A percentile compares a stretch with the other conserved stretches of the same genome.
These are phyloP conservation scores for Squalus acanthias DNA, from an alignment of 2,797 vertebrate genomes.

Conservation along the genomic window DNA sequence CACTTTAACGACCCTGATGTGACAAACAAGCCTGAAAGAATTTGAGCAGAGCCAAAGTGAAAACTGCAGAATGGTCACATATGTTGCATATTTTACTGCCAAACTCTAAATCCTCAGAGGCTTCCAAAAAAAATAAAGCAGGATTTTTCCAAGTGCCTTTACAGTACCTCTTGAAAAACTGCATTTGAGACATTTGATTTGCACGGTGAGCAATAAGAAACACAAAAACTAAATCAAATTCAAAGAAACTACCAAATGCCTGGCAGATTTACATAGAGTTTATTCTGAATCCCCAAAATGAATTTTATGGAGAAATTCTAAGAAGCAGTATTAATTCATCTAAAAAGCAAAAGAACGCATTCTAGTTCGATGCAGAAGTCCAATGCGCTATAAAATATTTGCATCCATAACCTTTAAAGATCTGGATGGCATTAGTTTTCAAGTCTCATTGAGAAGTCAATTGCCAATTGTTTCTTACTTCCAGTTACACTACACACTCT, in stretches of 20 bases:
- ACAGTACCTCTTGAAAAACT: not conserved
- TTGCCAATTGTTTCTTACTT: not conserved
- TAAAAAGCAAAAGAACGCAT: not conserved
- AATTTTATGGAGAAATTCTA: not conserved
- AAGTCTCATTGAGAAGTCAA: not conserved
- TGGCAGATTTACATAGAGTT: not conserved
- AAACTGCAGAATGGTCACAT: constrained; percentile 16
- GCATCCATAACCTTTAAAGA: not conserved
- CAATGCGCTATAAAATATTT: not conserved
- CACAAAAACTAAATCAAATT: not conserved
- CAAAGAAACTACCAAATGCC: not conserved
- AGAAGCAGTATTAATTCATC: not conserved
- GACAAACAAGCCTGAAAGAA: constrained; percentile 35
- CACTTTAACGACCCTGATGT: not conserved
- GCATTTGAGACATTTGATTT: not conserved
- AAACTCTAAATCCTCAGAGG: not conserved
- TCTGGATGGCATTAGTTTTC: not conserved
- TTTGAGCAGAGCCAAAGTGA: not conserved
- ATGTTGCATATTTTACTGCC: not conserved
- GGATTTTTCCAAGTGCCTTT: not conserved
- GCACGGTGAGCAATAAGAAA: not conserved
- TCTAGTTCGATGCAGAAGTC: not conserved
- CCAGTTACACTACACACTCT: not conserved
- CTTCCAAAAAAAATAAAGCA: not conserved
- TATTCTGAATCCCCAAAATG: not conserved